Evolutionary conservation across 2,113 vertebrate genomes (phyloP).

Genomic region (Alosa alosa): DNA sequence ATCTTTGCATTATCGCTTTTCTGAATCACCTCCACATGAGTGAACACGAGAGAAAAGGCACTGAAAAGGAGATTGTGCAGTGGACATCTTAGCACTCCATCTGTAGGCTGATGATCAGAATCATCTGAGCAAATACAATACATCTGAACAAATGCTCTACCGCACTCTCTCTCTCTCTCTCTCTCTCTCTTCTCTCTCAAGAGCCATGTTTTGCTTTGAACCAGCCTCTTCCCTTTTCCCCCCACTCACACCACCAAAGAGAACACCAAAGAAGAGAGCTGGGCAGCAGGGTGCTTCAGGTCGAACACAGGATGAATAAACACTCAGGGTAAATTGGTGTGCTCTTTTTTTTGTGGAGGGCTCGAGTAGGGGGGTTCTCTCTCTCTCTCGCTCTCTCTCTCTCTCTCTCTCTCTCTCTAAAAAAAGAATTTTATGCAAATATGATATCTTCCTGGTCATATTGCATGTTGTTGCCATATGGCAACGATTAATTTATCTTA

Average conservation of each 20-base stretch:
- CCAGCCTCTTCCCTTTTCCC: background rate
- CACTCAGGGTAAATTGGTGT: constrained; percentile 7
- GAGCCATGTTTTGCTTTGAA: constrained; percentile 28
- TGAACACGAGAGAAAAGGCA: background rate
- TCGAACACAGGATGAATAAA: background rate
- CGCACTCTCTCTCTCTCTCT: background rate
- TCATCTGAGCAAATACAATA: constrained; percentile 27
- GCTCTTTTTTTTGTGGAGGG: background rate
- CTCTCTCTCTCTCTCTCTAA: background rate
- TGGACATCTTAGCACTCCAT: background rate
- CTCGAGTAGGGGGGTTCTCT: background rate
- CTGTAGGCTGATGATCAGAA: constrained; percentile 7
- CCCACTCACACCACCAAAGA: background rate
- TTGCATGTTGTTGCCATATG: too few species aligned
- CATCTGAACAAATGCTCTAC: background rate
- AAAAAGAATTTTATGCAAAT: constrained; percentile 40
- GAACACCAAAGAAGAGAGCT: constrained; percentile 14
- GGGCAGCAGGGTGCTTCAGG: background rate
- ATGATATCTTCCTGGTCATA: constrained; percentile 32
- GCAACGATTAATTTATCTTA: too few species aligned
- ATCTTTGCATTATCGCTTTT: background rate
- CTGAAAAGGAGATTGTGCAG: background rate
- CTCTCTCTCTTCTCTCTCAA: background rate
- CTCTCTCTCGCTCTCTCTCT: background rate
- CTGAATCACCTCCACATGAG: background rate